These are phyloP conservation scores for Zalophus californianus DNA, from an alignment of 2,797 vertebrate genomes.

Conservation along the genomic window DNA sequence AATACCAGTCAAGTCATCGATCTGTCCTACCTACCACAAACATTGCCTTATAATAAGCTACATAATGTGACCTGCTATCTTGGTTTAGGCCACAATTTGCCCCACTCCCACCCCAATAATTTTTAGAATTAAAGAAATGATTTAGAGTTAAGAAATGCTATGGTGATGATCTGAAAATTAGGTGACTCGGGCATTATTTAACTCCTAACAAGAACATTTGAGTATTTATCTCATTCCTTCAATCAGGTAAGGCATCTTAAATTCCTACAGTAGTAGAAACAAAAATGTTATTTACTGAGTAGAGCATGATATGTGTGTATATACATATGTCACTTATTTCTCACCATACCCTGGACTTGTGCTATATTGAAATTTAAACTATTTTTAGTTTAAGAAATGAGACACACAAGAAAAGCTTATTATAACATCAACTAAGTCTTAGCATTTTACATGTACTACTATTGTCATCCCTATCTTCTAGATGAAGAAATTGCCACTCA, in stretches of 20 bases:
- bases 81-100: background rate
- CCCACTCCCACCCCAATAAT: background rate
- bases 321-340: background rate
- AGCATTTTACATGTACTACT: background rate
- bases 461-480: background rate
- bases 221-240: background rate
- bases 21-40: no score
- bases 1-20: rapidly evolving
- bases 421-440: background rate
- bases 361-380: background rate
- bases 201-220: background rate
- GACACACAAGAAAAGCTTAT: background rate
- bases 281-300: background rate
- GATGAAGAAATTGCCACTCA: background rate
- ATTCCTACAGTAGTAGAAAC: background rate
- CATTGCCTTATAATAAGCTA: background rate
- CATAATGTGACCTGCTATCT: background rate
- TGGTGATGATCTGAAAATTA: background rate
- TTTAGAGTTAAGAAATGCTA: background rate
- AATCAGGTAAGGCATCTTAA: background rate
- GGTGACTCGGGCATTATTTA: background rate
- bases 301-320: background rate
- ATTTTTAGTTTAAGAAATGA: background rate
- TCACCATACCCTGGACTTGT: background rate
- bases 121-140: slow-evolving; percentile 25